These are phyloP conservation scores for Drosophila obscura DNA, from an alignment of 1,140 invertebrate species.

Conservation along the genomic window DNA sequence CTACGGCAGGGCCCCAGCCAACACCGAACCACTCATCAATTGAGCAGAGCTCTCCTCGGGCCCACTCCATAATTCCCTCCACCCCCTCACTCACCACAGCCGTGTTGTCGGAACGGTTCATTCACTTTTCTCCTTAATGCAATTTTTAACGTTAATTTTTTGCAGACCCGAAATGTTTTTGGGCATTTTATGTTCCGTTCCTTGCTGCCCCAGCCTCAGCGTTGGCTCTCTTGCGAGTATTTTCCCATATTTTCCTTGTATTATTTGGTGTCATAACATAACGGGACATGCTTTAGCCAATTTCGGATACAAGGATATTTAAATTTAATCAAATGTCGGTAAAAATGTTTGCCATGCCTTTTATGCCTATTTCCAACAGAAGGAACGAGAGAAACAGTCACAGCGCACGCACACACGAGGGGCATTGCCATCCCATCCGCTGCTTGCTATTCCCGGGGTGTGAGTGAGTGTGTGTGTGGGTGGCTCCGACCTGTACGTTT, in stretches of 20 bases:
- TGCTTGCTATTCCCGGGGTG: slow-evolving; percentile 5
- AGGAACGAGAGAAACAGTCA: slow-evolving; percentile 14
- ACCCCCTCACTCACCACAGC: too few relatives aligned
- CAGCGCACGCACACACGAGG: slow-evolving; percentile 53
- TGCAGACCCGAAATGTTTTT: slow-evolving; percentile 18
- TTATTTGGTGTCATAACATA: slow-evolving; percentile 60
- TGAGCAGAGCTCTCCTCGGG: too few relatives aligned
- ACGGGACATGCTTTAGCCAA: slow-evolving; percentile 65
- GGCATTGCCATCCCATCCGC: slow-evolving; percentile 31
- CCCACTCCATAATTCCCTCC: too few relatives aligned
- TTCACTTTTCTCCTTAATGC: slow-evolving; percentile 51
- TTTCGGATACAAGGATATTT: slow-evolving; percentile 75
- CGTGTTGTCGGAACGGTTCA: background rate
- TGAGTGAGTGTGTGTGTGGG: slow-evolving; percentile 31
- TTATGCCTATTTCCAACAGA: slow-evolving; percentile 26
- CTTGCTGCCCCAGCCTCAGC: slow-evolving; percentile 8
- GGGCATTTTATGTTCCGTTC: slow-evolving; percentile 23
- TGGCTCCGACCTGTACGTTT: slow-evolving; percentile 58
- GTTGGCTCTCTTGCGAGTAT: slow-evolving; percentile 25
- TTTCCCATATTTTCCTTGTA: slow-evolving; percentile 47
- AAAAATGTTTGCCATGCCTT: slow-evolving; percentile 75
- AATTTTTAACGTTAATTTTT: slow-evolving; percentile 51
- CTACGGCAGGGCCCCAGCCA: slow-evolving; percentile 37
- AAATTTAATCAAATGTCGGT: slow-evolving; percentile 82
- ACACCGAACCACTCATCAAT: too few relatives aligned